phyloP scores from a whole-genome alignment of 2,888 invertebrate genomes.

The Microctonus brassicae region DNA sequence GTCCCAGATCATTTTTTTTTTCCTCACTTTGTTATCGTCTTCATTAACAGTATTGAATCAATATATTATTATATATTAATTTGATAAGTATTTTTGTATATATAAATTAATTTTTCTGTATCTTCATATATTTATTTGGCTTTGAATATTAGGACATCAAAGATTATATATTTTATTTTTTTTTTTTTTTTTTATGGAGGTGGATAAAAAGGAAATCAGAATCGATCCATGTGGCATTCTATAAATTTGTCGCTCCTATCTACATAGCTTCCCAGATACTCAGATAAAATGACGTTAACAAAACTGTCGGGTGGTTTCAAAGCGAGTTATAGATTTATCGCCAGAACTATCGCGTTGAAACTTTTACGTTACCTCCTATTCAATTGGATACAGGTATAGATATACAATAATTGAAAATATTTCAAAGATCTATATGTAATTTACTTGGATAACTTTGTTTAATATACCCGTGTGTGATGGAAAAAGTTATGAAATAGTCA shows the following conservation, averaged over 20 bases:
- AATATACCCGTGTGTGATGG: too few relatives aligned
- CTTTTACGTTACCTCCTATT: not conserved
- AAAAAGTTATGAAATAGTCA: too few relatives aligned
- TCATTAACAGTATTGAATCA: not conserved
- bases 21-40: not conserved
- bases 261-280: not conserved
- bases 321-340: not conserved
- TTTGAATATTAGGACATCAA: too few relatives aligned
- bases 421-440: not conserved
- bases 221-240: not conserved
- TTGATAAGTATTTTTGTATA: too few relatives aligned
- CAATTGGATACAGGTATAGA: too few relatives aligned
- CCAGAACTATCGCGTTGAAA: not conserved
- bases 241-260: not conserved
- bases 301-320: not conserved
- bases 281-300: not conserved
- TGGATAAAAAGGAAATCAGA: not conserved
- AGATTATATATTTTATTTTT: too few relatives aligned
- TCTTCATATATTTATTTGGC: too few relatives aligned
- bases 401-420: not conserved
- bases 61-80: too few relatives aligned
- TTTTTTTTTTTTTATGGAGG: not conserved
- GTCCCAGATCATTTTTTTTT: not conserved
- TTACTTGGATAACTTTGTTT: not conserved
- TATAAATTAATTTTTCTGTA: too few relatives aligned